A percentile compares a stretch with the other conserved stretches of the same genome.
Conservation (phyloP, 2,888 invertebrate genomes). For the Trachelus stipa region DNA sequence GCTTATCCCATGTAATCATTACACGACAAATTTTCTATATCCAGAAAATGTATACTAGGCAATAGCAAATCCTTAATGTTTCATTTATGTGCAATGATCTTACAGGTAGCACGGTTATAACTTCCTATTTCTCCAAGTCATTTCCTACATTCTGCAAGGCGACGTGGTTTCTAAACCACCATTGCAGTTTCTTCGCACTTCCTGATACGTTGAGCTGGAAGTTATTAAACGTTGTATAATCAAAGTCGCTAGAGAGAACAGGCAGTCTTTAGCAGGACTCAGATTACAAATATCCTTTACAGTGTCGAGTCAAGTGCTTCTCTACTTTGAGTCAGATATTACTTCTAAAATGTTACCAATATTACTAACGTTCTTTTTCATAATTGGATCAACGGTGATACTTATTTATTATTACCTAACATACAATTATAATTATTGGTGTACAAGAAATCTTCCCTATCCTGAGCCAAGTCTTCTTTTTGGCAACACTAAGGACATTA, state of each 20-base stretch:
- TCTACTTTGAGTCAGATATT: not conserved
- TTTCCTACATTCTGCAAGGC: not conserved
- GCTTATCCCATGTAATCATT: too few species aligned
- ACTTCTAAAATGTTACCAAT: not conserved
- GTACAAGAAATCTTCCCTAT: conserved; percentile 48
- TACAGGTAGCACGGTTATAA: not conserved
- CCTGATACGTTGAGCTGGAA: not conserved
- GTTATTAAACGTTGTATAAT: not conserved
- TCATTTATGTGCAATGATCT: not conserved
- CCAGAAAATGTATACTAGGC: not conserved
- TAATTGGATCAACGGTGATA: not conserved
- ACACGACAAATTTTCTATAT: not conserved
- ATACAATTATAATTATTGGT: conserved; percentile 57
- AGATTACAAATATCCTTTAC: not conserved
- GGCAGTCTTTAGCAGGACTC: not conserved
- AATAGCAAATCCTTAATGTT: not conserved
- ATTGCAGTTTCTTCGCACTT: not conserved
- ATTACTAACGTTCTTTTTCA: not conserved
- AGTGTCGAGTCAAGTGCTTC: not conserved
- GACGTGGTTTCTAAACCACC: not conserved
- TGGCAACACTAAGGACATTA: conserved; percentile 55
- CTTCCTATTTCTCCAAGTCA: not conserved
- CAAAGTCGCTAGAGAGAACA: not conserved
- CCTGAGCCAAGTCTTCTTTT: conserved; percentile 52
- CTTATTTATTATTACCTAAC: conserved; percentile 37